phyloP scores from a whole-genome alignment of 2,113 vertebrate genomes.

The Taurulus bubalis region DNA sequence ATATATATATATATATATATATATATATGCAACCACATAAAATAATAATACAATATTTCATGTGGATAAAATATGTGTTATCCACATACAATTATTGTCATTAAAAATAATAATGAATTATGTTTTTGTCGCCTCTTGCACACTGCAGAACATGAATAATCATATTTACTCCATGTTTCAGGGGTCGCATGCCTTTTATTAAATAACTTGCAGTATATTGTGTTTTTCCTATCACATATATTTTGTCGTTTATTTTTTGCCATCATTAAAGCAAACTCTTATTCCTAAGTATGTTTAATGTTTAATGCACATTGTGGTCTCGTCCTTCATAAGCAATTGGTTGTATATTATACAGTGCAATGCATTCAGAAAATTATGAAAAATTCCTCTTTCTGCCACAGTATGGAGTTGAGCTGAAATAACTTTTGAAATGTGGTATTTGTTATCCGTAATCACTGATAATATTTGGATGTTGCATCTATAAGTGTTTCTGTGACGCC shows the following conservation, averaged over 20 bases:
- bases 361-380: too few relatives aligned
- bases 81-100: not conserved
- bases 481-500: not conserved
- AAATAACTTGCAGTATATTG: not conserved
- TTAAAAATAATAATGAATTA: not conserved
- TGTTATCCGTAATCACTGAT: not conserved
- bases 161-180: not conserved
- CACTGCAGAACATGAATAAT: not conserved
- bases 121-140: not conserved
- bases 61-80: too few relatives aligned
- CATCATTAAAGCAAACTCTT: not conserved
- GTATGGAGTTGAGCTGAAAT: not conserved
- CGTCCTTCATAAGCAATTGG: not conserved
- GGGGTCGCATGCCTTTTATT: not conserved
- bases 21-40: too few relatives aligned
- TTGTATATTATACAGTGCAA: not conserved
- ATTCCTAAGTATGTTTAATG: not conserved
- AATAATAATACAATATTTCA: too few relatives aligned
- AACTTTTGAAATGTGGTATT: not conserved
- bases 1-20: too few relatives aligned
- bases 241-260: not conserved
- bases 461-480: not conserved
- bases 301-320: not conserved
- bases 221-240: not conserved
- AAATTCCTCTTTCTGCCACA: not conserved